Evolutionary conservation across 2,113 vertebrate genomes (phyloP).

Genomic region (Thamnophis sirtalis): DNA sequence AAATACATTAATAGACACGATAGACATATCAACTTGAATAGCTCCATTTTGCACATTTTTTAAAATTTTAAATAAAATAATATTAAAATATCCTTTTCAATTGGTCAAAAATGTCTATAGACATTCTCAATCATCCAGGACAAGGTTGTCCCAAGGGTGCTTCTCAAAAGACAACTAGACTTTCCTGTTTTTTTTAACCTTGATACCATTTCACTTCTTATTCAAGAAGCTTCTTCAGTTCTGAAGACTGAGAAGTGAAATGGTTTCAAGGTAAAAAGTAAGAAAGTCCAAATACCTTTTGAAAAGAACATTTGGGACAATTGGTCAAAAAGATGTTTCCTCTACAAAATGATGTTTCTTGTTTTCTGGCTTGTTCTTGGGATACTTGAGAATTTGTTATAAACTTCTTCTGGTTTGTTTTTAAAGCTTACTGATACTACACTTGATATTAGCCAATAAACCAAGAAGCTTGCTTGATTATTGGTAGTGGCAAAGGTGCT

Average conservation of each 20-base stretch:
- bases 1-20: not conserved
- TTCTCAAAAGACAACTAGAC: not conserved
- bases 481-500: not conserved
- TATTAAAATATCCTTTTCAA: not conserved
- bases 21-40: not conserved
- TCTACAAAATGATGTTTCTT: not conserved
- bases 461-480: not conserved
- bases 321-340: not conserved
- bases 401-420: not conserved
- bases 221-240: not conserved
- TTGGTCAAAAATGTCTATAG: not conserved
- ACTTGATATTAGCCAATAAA: not conserved
- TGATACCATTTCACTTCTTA: not conserved
- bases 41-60: not conserved
- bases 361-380: not conserved
- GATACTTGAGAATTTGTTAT: not conserved
- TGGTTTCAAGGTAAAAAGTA: not conserved
- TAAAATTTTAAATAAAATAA: not conserved
- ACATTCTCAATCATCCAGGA: not conserved
- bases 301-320: not conserved
- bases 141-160: not conserved
- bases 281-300: not conserved
- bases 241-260: not conserved
- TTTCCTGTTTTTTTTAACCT: not conserved
- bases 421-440: not conserved